Base-by-base conservation (phyloP, 92 coral and sea anemone genomes). In the Galaxea fascicularis region DNA sequence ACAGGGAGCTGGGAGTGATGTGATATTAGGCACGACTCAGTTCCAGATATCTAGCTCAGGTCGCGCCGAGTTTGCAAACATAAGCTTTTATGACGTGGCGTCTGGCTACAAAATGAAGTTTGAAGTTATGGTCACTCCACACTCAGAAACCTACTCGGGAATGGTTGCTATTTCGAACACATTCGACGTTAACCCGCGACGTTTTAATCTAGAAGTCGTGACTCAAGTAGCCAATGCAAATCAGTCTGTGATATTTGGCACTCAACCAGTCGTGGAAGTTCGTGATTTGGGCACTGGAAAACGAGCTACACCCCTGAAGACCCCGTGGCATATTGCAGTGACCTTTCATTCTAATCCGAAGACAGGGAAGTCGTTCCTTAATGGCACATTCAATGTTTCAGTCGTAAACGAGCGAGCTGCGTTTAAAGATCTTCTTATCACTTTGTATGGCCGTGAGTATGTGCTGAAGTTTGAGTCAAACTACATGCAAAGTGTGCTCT, bases 191-290 rank as follows among this genome's bases (percentile, higher is more conserved):
- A 79, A 65, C 27, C 85, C 87, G 68, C 80, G 98, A 58, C 77
- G 80, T 73, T 95, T 89, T 67, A 93, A 91, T 60, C 81, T 95
- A 8, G 87, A 62, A 11, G 57, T 95, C 28, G 72, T 89, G 52
- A 76, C 85, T 4, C 91, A 93, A 51, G 89, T 90, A 8, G 79
- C 83, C 17, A 67, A 72, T 84, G 98, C 93, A 11, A 90, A 95
- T 82, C 95, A 90, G 24, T 88, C 96, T 12, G 85, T 76, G 67
- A 68, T 84, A 30, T 95, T 95, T 79, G 94, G 95, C 25, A 72
- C 72, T 15, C 95, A 90, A 76, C 95, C 95, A 14, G 92, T 86
- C 20, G 87, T 95, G 45, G 98, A 95, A 82, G 95, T 95, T n/a
- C 83, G 98, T 13, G 97, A 95, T 73, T 35, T 84, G 8, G 98